These are phyloP conservation scores for Eupithecia subumbrata DNA, from an alignment of 2,888 invertebrate species.

Conservation along the genomic window DNA sequence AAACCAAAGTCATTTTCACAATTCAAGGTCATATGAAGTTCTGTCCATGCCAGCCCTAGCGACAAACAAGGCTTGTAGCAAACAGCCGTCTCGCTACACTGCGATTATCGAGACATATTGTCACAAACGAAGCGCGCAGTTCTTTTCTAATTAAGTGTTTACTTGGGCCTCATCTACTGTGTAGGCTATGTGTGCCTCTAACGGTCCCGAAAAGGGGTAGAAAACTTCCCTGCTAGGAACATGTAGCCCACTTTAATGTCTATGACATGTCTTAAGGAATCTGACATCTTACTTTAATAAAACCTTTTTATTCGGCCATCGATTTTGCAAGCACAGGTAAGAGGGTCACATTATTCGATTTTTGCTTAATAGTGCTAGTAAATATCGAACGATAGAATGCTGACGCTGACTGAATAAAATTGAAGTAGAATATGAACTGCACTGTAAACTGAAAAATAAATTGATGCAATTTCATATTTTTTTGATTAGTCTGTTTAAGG, in stretches of 20 bases:
- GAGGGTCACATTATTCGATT: not conserved
- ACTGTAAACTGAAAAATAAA: too few species aligned
- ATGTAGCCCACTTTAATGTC: too few species aligned
- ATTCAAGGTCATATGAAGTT: too few species aligned
- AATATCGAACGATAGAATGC: not conserved
- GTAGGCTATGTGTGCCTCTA: not conserved
- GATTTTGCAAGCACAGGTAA: not conserved
- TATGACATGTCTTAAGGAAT: too few species aligned
- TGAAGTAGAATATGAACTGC: not conserved
- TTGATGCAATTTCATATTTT: not conserved
- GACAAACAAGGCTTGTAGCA: slow-evolving; percentile 49
- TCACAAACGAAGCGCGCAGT: slow-evolving; percentile 43
- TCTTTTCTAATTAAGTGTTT: slow-evolving; percentile 29
- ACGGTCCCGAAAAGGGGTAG: not conserved
- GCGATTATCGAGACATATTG: slow-evolving; percentile 66
- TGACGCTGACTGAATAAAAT: not conserved
- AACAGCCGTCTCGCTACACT: slow-evolving; percentile 57
- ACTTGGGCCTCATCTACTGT: not conserved
- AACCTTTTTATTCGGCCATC: not conserved
- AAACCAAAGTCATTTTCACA: too few species aligned
- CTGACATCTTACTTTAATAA: not conserved
- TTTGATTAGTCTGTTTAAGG: not conserved
- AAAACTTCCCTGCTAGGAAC: not conserved
- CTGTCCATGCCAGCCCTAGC: slow-evolving; percentile 53
- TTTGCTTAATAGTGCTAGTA: not conserved